Conservation (phyloP, 2,797 vertebrate species). For the Danio kyathit region DNA sequence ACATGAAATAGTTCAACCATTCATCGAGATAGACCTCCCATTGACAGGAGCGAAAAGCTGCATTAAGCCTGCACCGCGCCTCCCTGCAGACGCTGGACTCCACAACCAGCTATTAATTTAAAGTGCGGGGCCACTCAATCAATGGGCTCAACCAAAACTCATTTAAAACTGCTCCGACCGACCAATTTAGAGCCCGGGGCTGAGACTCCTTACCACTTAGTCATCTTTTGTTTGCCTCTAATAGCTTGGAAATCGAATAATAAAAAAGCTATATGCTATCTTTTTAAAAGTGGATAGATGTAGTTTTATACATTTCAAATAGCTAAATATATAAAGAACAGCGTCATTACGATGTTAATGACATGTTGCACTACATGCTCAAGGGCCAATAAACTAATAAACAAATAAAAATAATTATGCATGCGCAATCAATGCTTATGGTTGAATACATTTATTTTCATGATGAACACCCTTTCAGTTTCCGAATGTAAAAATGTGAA, state of each 20-base stretch:
- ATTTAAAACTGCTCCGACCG: constrained; percentile 64
- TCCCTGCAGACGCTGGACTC: constrained; percentile 56
- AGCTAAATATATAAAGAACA: not conserved
- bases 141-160: constrained; percentile 66
- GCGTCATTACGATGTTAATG: not conserved
- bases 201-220: constrained; percentile 51
- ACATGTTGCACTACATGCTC: not conserved
- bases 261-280: constrained; percentile 8
- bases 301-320: not conserved
- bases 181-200: constrained; percentile 55
- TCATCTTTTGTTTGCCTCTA: constrained; percentile 48
- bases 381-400: not conserved
- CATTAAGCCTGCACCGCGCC: constrained; percentile 71
- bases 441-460: too few species aligned
- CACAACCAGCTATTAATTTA: constrained; percentile 67
- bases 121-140: constrained; percentile 69
- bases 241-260: constrained; percentile 27
- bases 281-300: constrained; percentile 2
- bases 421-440: too few species aligned
- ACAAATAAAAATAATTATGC: too few species aligned
- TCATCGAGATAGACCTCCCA: constrained; percentile 88
- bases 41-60: constrained; percentile 79
- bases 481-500: too few species aligned
- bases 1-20: constrained; percentile 89
- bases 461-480: not conserved